Conservation (phyloP, 2,113 vertebrate species). For the Okapia johnstoni region DNA sequence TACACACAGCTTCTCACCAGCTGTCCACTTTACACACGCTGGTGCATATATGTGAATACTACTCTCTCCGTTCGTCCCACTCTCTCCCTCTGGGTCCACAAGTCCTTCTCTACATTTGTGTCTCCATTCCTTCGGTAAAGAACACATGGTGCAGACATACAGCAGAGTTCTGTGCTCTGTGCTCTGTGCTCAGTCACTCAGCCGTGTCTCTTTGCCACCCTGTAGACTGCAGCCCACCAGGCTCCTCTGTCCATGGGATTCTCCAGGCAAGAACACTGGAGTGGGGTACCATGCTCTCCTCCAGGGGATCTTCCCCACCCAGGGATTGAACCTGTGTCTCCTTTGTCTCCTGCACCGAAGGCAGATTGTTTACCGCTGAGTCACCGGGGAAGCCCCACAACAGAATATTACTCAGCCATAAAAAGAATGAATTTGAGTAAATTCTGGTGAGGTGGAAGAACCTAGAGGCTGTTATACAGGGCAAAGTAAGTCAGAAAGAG, state of each 20-base stretch:
- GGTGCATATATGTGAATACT: neutral
- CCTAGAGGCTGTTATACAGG: neutral
- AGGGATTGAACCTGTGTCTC: neutral
- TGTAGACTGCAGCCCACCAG: fast-evolving
- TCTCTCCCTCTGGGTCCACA: neutral
- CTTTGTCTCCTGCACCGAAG: neutral
- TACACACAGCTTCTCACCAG: neutral
- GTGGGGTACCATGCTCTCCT: neutral
- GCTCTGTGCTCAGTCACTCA: neutral
- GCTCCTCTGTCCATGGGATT: neutral
- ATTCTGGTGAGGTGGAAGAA: neutral
- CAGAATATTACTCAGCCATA: neutral
- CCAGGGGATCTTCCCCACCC: neutral
- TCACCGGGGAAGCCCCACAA: neutral
- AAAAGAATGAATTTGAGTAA: neutral
- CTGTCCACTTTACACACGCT: neutral
- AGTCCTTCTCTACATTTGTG: fast-evolving
- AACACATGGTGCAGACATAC: neutral
- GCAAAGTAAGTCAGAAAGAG: neutral
- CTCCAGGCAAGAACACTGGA: neutral
- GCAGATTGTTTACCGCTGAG: neutral
- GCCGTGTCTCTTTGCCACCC: neutral
- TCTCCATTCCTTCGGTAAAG: neutral
- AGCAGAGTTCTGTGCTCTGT: neutral
- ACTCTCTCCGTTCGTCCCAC: neutral